A percentile compares a stretch with the other conserved stretches of the same genome.
Conservation (phyloP, 1,140 invertebrate species). For the Cydia fagiglandana region DNA sequence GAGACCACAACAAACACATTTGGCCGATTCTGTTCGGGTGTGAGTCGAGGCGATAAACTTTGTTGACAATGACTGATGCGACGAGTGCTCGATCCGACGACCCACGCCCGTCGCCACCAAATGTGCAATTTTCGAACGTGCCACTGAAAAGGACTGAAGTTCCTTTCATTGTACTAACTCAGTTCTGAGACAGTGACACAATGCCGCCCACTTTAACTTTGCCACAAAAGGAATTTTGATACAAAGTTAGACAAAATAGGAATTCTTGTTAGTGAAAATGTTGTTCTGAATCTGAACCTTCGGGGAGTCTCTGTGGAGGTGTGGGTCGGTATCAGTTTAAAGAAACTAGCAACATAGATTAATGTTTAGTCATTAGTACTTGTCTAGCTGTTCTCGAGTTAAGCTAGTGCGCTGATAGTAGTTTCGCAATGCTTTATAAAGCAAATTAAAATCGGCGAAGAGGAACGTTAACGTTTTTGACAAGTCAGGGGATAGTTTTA, state of each 20-base stretch:
- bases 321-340: slow-evolving; percentile 3
- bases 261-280: slow-evolving; percentile 19
- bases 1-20: slow-evolving; percentile 66
- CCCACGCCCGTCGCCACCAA: slow-evolving; percentile 39
- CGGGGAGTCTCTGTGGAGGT: slow-evolving; percentile 7
- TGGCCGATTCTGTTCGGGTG: slow-evolving; percentile 53
- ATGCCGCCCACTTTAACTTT: slow-evolving; percentile 50
- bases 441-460: background rate
- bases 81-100: slow-evolving; percentile 39
- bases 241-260: slow-evolving; percentile 36
- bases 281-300: slow-evolving; percentile 12
- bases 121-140: slow-evolving; percentile 52
- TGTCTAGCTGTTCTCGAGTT: slow-evolving; percentile 4
- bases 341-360: slow-evolving; percentile 21
- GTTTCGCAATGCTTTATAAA: background rate
- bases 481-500: too few relatives aligned
- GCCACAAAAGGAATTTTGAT: slow-evolving; percentile 43
- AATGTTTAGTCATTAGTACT: slow-evolving; percentile 28
- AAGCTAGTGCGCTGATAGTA: background rate
- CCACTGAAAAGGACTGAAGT: slow-evolving; percentile 46
- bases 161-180: slow-evolving; percentile 50
- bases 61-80: slow-evolving; percentile 72
- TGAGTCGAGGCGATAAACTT: slow-evolving; percentile 56
- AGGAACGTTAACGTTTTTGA: background rate
- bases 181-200: slow-evolving; percentile 51